Base-by-base conservation (phyloP, 2,113 vertebrate species). In the Cisticola juncidis region DNA sequence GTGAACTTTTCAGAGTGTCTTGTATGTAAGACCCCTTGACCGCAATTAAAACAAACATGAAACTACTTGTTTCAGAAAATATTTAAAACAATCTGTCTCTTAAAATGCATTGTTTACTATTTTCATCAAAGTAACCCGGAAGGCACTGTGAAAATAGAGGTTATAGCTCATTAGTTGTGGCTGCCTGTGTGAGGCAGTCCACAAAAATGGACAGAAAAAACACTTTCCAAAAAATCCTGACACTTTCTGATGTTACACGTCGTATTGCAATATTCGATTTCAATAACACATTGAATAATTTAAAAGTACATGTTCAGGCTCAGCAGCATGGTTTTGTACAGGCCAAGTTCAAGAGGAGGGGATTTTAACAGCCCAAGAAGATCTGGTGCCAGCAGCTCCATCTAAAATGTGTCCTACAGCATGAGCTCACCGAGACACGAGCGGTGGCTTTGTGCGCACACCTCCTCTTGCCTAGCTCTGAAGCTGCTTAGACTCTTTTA, bases 281-380 rank as follows among this genome's bases (percentile, higher is more conserved):
- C 35, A 85, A 44, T 2, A 61, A 24, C 17, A 44, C 14, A 35
- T 9, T n/a, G 13, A 69, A 64, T 42, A 50, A 50, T 82, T 82
- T 19, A 79, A 86, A 90, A 68, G 17, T 33, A 25, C 18, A 28
- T 5, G 29, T 44, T 36, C 53, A 68, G 48, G 40, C 13, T 69
- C 5, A 15, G 14, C 23, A 65, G 8, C 0, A 0, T 26, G 6
- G 7, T 38, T 88, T 84, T 38, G 9, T 33, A 33, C 0, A 0
- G 35, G 3, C 14, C 45, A 50, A 16, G 22, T 22, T 45, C 29
- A 69, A 64, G 48, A 72, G 17, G 17, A 69, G 17, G 22, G 40
- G 26, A 53, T 76, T 54, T 33, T 48, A 88, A 38, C 25, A 76
- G 66, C 62, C 20, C 19, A 57, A 65, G 36, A 74, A 73, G 57